Percentiles rank a stretch among this genome's conserved stretches.
These are phyloP conservation scores for Oscheius sp. DNA, from an alignment of 2,888 invertebrate genomes.

Conservation along the genomic window DNA sequence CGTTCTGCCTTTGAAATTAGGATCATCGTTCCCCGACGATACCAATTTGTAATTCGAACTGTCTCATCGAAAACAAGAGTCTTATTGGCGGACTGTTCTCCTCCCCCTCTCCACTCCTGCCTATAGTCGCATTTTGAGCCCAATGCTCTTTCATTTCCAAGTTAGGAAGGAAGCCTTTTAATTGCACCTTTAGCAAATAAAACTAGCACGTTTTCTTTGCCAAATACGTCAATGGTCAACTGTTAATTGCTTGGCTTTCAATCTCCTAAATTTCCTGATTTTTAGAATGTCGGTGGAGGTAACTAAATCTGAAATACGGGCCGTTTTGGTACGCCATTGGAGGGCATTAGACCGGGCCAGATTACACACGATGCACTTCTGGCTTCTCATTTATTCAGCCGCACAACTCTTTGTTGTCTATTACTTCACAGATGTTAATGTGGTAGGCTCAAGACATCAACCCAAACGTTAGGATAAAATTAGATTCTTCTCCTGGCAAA, in stretches of 20 bases:
- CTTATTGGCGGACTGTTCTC: neutral
- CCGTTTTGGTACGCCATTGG: constrained; percentile 67
- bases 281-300: constrained; percentile 19
- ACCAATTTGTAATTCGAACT: too few relatives aligned
- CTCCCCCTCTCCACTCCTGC: neutral
- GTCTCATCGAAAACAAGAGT: too few relatives aligned
- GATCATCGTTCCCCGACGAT: neutral
- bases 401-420: constrained; percentile 66
- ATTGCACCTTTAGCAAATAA: neutral
- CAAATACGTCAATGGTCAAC: neutral
- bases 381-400: constrained; percentile 64
- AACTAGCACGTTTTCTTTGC: too few relatives aligned
- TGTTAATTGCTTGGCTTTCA: neutral
- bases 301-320: constrained; percentile 55
- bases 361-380: constrained; percentile 67
- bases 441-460: constrained; percentile 18
- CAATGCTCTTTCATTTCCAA: neutral
- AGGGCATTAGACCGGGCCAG: constrained; percentile 64
- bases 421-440: constrained; percentile 55
- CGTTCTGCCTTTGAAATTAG: neutral
- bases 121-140: neutral
- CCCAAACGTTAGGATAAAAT: neutral
- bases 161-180: neutral
- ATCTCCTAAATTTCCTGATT: neutral
- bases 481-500: constrained; percentile 26